Evolutionary conservation across 2,113 vertebrate species (phyloP).

Genomic region (Nansenia antarctica): DNA sequence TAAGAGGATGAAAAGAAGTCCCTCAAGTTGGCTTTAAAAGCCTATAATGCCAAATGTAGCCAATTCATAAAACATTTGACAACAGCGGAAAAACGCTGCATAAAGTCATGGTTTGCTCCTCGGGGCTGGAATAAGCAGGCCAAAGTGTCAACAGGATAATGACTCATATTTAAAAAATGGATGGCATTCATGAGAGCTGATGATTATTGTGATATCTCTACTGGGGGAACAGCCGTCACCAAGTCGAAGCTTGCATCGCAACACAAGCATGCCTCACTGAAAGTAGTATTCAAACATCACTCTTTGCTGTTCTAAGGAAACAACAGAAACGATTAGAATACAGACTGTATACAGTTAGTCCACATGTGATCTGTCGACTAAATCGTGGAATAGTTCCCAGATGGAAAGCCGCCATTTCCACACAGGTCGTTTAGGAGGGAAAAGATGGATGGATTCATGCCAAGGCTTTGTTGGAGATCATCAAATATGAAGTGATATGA

Average conservation of each 20-base stretch:
- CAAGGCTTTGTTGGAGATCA: background rate
- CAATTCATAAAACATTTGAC: slow-evolving; percentile 56
- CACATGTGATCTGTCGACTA: too few relatives aligned
- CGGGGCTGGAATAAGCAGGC: slow-evolving; percentile 3
- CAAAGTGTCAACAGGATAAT: slow-evolving; percentile 18
- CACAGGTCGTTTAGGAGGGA: background rate
- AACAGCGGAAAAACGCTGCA: slow-evolving; percentile 26
- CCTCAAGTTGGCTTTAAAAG: slow-evolving; percentile 46
- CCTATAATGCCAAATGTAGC: slow-evolving; percentile 52
- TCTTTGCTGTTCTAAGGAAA: background rate
- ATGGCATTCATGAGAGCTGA: slow-evolving; percentile 11
- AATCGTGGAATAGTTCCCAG: background rate
- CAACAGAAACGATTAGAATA: background rate
- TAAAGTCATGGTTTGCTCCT: slow-evolving; percentile 27
- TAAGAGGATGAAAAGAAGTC: slow-evolving; percentile 45
- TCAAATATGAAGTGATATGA: background rate
- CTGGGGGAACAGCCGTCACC: slow-evolving; percentile 24
- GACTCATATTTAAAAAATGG: slow-evolving; percentile 36
- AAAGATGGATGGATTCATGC: background rate
- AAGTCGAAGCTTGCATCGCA: slow-evolving; percentile 10
- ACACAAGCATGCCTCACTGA: background rate
- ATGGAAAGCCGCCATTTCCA: background rate
- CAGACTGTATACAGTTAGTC: background rate
- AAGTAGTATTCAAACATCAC: background rate
- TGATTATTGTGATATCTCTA: slow-evolving; percentile 9